Evolutionary conservation across 2,113 vertebrate genomes (phyloP).

Genomic region (Pteropus alecto): DNA sequence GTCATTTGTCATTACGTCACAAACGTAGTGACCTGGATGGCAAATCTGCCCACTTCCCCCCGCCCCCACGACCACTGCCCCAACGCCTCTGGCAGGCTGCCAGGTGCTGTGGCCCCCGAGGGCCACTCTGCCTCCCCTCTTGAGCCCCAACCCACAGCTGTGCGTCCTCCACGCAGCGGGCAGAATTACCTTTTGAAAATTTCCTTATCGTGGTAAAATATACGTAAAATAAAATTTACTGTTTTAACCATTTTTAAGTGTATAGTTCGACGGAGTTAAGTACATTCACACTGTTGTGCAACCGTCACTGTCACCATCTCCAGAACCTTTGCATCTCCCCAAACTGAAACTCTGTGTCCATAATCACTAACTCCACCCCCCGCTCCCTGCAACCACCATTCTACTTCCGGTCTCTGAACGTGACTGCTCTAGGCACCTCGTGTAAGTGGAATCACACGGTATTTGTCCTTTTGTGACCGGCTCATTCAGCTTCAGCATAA

Average conservation of each 20-base stretch:
- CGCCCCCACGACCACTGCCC: neutral
- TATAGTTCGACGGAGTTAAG: neutral
- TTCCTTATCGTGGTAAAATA: neutral
- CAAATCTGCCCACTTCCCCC: neutral
- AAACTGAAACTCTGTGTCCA: neutral
- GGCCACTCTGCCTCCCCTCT: neutral
- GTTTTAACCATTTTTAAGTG: neutral
- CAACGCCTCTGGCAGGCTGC: neutral
- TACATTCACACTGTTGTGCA: no score
- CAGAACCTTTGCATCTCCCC: neutral
- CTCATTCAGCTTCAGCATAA: neutral
- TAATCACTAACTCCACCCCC: no score
- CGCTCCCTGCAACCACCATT: neutral
- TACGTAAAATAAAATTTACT: neutral
- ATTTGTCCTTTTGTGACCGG: neutral
- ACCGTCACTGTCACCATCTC: no score
- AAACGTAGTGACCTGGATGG: neutral
- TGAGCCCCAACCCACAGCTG: neutral
- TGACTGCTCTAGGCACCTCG: no score
- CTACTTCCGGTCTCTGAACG: neutral
- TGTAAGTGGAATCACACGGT: neutral
- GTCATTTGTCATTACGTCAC: neutral
- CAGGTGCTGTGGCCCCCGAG: neutral
- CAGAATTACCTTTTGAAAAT: neutral
- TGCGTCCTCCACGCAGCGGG: neutral